phyloP scores from a whole-genome alignment of 2,113 vertebrate species.

The Vimba vimba region DNA sequence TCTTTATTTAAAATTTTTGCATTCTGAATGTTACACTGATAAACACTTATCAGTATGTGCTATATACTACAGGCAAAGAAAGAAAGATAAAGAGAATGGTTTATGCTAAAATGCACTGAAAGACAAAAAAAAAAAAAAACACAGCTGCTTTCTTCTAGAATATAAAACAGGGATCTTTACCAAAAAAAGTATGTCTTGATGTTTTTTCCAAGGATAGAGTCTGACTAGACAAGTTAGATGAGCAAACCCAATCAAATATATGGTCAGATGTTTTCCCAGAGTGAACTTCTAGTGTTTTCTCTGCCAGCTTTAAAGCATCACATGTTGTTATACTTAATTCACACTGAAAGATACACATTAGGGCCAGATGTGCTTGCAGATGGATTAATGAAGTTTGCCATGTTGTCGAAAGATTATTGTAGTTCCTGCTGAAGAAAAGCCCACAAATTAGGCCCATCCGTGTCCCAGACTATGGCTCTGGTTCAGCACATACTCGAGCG shows the following conservation, averaged over 20 bases:
- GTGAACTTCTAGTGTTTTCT: not conserved
- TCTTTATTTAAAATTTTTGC: not conserved
- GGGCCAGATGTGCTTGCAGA: constrained; percentile 31
- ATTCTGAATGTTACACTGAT: not conserved
- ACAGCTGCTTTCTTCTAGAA: not conserved
- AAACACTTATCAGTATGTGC: not conserved
- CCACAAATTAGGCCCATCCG: not conserved
- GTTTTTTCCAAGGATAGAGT: constrained; percentile 36
- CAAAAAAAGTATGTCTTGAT: not conserved
- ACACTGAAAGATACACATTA: not conserved
- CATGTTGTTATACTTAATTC: constrained; percentile 30
- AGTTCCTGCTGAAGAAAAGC: constrained; percentile 21
- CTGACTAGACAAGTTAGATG: constrained; percentile 19
- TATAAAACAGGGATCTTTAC: not conserved
- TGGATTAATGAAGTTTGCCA: constrained; percentile 40
- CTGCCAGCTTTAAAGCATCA: constrained; percentile 24
- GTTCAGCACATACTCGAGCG: constrained; percentile 12
- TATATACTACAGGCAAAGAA: not conserved
- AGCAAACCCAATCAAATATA: constrained; percentile 36
- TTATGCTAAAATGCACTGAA: not conserved
- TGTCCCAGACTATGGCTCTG: constrained; percentile 12
- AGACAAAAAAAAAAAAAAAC: not conserved
- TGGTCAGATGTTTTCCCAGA: constrained; percentile 20
- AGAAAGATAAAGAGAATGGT: not conserved
- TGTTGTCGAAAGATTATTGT: constrained; percentile 27